A percentile compares a stretch with the other conserved stretches of the same genome.
These are phyloP conservation scores for Camelus dromedarius DNA, from an alignment of 2,113 vertebrate genomes.

Conservation along the genomic window DNA sequence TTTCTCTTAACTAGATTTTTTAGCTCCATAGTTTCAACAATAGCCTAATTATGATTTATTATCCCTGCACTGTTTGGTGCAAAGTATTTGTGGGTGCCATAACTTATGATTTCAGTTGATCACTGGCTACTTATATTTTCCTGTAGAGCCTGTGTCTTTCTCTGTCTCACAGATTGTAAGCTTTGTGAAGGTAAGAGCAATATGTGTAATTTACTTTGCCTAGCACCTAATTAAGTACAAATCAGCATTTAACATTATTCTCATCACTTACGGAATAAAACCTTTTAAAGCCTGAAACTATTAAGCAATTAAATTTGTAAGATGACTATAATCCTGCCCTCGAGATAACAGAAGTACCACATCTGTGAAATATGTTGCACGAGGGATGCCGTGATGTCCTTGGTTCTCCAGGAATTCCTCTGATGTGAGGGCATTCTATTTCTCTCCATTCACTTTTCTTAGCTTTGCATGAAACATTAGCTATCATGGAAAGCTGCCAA, in stretches of 20 bases:
- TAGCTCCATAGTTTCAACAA: neutral
- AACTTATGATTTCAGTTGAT: neutral
- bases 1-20: neutral
- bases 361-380: neutral
- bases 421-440: neutral
- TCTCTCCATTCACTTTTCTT: slow-evolving; percentile 33
- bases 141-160: neutral
- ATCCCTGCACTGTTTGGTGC: neutral
- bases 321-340: neutral
- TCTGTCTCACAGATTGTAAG: neutral
- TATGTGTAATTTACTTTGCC: slow-evolving; percentile 39
- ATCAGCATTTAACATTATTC: neutral
- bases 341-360: neutral
- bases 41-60: neutral
- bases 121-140: neutral
- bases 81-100: slow-evolving; percentile 3
- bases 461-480: slow-evolving; percentile 2
- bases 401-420: neutral
- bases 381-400: neutral
- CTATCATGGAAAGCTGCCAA: neutral
- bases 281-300: neutral
- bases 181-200: neutral
- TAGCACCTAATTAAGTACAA: neutral
- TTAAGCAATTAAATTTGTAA: neutral
- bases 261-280: slow-evolving; percentile 20